Base-by-base conservation (phyloP, 2,888 invertebrate species). In the Drosophila kambysellisi region DNA sequence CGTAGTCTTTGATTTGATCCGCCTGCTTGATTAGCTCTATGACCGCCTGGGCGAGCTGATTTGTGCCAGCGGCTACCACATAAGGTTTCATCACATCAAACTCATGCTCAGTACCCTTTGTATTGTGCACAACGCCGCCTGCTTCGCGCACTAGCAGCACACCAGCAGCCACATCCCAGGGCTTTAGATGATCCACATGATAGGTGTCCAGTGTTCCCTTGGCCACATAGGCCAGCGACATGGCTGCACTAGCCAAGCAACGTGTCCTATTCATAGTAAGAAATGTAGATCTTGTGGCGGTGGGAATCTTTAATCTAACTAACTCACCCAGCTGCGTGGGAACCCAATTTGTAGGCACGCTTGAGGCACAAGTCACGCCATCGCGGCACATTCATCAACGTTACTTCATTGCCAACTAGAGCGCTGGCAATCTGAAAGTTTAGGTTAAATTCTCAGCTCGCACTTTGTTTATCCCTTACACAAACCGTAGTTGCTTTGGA, bases 121-220 rank as follows among this genome's bases (percentile, higher is more conserved):
- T 94, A 90, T 96, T 95, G 50, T 94, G 92, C 7, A 96, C 94
- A 54, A 94, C 91, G 29, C 96, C 97, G 39, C 97, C 97, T 66
- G 97, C 97, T 94, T 97, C 97, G 62, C 93, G 93, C 11, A 96
- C 93, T 60, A 97, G 95, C 41, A 97, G 88, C 35, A 94, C 94
- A 11, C 96, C 96, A 8, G 96, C 97, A 37, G 96, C 95, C 7
- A 96, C 95, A 91, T 97, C 97, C 97, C 97, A 97, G 30, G 95
- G 94, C 80, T 96, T 95, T 51, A 97, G 93, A 39, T 95, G 95
- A 88, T 96, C 95, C 84, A 96, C 95, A 76, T 95, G 95, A 91
- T 95, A 96, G 35, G 94, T 95, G 89, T 96, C 96, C 43, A 95
- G 92, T 50, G 93, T 92, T 2, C 97, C 97, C 74, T 94, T 94